These are phyloP conservation scores for Bufotes viridis DNA, from an alignment of 2,797 vertebrate species.

Conservation along the genomic window DNA sequence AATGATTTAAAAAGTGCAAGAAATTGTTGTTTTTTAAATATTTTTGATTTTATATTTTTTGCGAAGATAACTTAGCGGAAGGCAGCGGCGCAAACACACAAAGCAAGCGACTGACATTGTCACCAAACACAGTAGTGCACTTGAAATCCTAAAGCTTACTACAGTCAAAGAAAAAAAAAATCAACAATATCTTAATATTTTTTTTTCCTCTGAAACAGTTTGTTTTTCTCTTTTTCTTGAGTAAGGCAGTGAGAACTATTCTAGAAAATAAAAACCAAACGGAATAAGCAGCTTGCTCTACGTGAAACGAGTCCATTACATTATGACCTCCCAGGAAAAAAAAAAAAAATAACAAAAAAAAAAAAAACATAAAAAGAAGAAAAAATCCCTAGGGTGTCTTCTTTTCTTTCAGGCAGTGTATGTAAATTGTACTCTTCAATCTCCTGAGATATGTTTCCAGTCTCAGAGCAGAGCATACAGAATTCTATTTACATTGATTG, in stretches of 20 bases:
- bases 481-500: slow-evolving; percentile 84
- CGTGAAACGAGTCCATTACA: slow-evolving; percentile 75
- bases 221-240: slow-evolving; percentile 80
- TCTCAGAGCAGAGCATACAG: slow-evolving; percentile 79
- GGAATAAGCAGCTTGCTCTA: slow-evolving; percentile 78
- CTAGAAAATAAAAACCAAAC: slow-evolving; percentile 69
- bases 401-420: slow-evolving; percentile 75
- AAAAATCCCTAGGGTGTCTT: slow-evolving; percentile 45
- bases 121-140: slow-evolving; percentile 83
- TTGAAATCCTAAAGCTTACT: slow-evolving; percentile 84
- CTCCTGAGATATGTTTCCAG: slow-evolving; percentile 76
- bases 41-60: slow-evolving; percentile 35
- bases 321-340: slow-evolving; percentile 70
- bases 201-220: slow-evolving; percentile 75
- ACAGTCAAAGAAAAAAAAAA: slow-evolving; percentile 76
- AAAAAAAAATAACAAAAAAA: not conserved
- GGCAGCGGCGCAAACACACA: slow-evolving; percentile 77
- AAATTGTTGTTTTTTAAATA: slow-evolving; percentile 67
- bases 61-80: slow-evolving; percentile 80
- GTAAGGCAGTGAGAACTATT: slow-evolving; percentile 88
- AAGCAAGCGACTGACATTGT: slow-evolving; percentile 82
- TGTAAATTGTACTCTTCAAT: slow-evolving; percentile 80
- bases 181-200: slow-evolving; percentile 73
- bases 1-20: slow-evolving; percentile 74
- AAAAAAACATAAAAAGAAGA: not conserved